phyloP scores from a whole-genome alignment of 2,113 vertebrate genomes.

The Elephantulus edwardii region DNA sequence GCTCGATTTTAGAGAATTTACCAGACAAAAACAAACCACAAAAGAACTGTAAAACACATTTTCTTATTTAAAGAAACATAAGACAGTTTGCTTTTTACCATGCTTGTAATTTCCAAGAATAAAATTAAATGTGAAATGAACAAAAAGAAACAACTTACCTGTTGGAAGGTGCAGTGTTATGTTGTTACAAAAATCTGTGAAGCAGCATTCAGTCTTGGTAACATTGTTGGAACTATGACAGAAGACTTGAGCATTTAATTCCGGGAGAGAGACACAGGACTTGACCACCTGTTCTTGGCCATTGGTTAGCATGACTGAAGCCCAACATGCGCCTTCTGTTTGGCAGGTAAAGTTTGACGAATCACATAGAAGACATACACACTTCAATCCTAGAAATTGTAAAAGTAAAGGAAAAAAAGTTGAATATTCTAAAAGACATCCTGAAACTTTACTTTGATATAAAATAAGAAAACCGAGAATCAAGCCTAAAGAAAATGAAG shows the following conservation, averaged over 20 bases:
- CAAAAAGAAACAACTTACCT: constrained; percentile 82
- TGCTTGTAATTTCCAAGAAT: constrained; percentile 17
- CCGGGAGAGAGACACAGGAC: constrained; percentile 91
- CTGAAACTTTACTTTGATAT: not conserved
- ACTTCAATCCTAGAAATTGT: constrained; percentile 89
- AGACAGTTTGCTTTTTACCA: constrained; percentile 9
- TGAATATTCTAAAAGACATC: constrained; percentile 10
- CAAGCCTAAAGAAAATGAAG: not conserved
- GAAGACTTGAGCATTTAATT: constrained; percentile 94
- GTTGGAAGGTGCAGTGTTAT: constrained; percentile 90
- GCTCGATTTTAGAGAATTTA: constrained; percentile 1
- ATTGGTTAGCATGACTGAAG: constrained; percentile 94
- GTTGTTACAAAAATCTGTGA: constrained; percentile 98
- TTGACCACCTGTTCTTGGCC: constrained; percentile 92
- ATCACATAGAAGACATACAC: constrained; percentile 93
- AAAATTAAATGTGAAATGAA: constrained; percentile 37
- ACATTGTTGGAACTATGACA: constrained; percentile 95
- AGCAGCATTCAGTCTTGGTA: constrained; percentile 96
- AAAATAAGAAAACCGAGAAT: not conserved
- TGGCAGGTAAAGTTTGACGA: constrained; percentile 94
- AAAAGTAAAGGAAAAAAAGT: constrained; percentile 42
- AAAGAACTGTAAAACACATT: constrained; percentile 9
- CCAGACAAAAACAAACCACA: not conserved
- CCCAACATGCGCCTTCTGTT: constrained; percentile 95
- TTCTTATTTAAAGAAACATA: constrained; percentile 52